A percentile compares a stretch with the other conserved stretches of the same genome.
phyloP scores from a whole-genome alignment of 1,140 invertebrate species.

The Teleogryllus occipitalis region DNA sequence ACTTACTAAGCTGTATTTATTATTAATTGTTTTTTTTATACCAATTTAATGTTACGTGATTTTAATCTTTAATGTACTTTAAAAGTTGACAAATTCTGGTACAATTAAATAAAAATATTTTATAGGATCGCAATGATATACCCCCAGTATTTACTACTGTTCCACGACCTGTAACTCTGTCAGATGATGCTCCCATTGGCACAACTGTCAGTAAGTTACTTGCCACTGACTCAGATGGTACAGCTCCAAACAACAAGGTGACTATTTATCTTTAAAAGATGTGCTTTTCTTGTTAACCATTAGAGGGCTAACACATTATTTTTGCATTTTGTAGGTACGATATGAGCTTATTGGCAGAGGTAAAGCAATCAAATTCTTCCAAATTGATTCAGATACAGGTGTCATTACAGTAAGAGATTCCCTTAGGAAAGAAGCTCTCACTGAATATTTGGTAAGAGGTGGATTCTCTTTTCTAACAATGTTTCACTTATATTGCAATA shows the following conservation, averaged over 20 bases:
- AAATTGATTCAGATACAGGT: conserved; percentile 75
- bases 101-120: not conserved
- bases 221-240: conserved; percentile 74
- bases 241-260: conserved; percentile 70
- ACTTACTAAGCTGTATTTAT: too few relatives aligned
- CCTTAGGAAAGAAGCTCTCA: conserved; percentile 71
- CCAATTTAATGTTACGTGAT: too few relatives aligned
- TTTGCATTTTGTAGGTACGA: conserved; percentile 41
- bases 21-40: too few relatives aligned
- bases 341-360: conserved; percentile 75
- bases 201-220: conserved; percentile 65
- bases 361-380: conserved; percentile 73
- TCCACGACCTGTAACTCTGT: conserved; percentile 68
- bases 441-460: conserved; percentile 65
- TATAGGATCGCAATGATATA: conserved; percentile 70
- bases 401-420: conserved; percentile 69
- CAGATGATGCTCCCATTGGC: conserved; percentile 73
- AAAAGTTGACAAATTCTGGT: too few relatives aligned
- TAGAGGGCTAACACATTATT: not conserved
- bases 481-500: not conserved
- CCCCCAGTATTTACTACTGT: conserved; percentile 76
- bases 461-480: not conserved
- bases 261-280: conserved; percentile 23
- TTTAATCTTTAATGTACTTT: too few relatives aligned
- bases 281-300: not conserved